Evolutionary conservation across 2,888 invertebrate species (phyloP).

Genomic region (Acheta domesticus): DNA sequence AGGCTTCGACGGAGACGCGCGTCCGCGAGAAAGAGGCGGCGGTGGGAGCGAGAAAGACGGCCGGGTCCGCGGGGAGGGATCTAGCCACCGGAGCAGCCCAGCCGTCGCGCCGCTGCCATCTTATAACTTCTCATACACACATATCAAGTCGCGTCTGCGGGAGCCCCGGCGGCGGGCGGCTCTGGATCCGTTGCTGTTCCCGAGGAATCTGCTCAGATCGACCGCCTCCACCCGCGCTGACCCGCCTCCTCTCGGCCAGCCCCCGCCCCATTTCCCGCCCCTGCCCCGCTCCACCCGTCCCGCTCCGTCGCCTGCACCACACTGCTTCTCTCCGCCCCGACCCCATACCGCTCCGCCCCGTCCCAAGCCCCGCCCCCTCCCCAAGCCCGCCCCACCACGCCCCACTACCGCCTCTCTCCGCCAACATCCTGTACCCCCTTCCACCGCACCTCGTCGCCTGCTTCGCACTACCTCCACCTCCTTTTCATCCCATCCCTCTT

Average conservation of each 20-base stretch:
- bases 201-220: not conserved
- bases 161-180: not conserved
- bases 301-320: not conserved
- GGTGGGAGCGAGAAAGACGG: not conserved
- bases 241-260: not conserved
- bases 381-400: not conserved
- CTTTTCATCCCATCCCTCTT: too few relatives aligned
- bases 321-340: not conserved
- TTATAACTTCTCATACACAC: conserved; percentile 38
- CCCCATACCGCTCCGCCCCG: too few relatives aligned
- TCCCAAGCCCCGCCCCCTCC: not conserved
- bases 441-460: conserved; percentile 18
- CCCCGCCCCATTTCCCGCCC: not conserved
- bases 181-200: not conserved
- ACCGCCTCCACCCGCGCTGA: not conserved
- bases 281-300: too few relatives aligned
- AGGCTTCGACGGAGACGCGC: not conserved
- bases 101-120: conserved; percentile 21
- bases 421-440: not conserved
- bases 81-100: conserved; percentile 25
- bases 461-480: not conserved
- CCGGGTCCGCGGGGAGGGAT: conserved; percentile 24
- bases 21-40: not conserved
- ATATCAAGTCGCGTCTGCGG: conserved; percentile 32
- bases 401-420: too few relatives aligned